Evolutionary conservation across 2,888 invertebrate species (phyloP), one percentile per base, ranked within the genome.

Genomic region (Torymus texanus): DNA sequence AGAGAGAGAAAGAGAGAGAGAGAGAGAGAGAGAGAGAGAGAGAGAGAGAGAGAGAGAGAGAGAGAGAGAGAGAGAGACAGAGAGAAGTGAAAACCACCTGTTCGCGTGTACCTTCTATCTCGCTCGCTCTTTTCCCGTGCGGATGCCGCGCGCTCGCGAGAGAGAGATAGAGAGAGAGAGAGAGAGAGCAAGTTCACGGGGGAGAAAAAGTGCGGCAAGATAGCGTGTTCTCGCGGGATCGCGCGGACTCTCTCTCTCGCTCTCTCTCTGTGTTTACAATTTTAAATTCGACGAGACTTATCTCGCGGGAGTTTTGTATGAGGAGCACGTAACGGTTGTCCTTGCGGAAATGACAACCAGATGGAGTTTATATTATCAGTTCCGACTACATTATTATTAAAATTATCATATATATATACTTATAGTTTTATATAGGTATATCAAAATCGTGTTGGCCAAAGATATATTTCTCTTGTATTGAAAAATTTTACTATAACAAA

Each of bases 251-350:
- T 29, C 29, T 24, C 21, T 62, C n/a, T n/a, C n/a, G n/a, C n/a
- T n/a, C n/a, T n/a, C 29, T 24, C 29, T 24, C 21, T 62, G 67
- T 51, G 53, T 67, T 75, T 75, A 67, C 58, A 67, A 75, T 75
- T 75, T 67, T 68, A 75, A 67, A 75, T 75, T 62, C 75, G 21
- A 41, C 41, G 41, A 29, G 29, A 68, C 29, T 67, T 67, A 67
- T 67, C 67, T 8, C 55, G 63, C 41, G 0, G 14, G 14, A 41
- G 41, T 41, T 41, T 41, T 41, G 41, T 41, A 41, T 41, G 41
- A 41, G 41, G 41, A 41, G 41, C 41, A 41, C 41, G 41, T 41
- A 41, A 41, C 41, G 41, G 41, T 41, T 13, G 58, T 12, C 18
- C 56, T 63, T 63, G 18, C 13, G 18, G 53, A 55, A 53, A 66